phyloP scores from a whole-genome alignment of 2,113 vertebrate species.

The Anolis carolinensis region DNA sequence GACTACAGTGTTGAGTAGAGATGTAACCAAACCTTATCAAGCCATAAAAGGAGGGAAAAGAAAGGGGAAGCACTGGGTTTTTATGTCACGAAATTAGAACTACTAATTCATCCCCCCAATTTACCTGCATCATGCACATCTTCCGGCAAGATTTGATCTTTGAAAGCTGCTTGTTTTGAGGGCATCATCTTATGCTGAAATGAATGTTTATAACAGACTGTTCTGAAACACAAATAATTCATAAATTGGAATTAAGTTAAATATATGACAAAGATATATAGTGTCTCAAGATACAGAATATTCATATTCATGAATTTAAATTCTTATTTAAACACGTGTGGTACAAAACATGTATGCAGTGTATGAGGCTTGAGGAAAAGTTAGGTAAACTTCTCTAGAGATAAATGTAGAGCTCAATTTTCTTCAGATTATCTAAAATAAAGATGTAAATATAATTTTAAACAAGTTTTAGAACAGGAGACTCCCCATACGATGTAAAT shows the following conservation, averaged over 20 bases:
- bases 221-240: neutral
- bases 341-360: neutral
- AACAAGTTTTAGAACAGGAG: neutral
- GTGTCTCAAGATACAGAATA: neutral
- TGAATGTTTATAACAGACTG: neutral
- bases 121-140: neutral
- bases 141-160: neutral
- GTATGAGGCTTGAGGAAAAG: neutral
- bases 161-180: accelerated
- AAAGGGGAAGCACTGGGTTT: neutral
- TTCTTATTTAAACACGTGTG: neutral
- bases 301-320: neutral
- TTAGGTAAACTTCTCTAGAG: neutral
- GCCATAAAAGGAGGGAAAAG: neutral
- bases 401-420: neutral
- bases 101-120: neutral
- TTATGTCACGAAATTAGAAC: neutral
- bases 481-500: neutral
- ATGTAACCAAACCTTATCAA: neutral
- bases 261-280: neutral
- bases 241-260: neutral
- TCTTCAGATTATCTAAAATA: neutral
- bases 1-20: no score
- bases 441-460: neutral
- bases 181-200: neutral